Base-by-base conservation (phyloP, 2,113 vertebrate species). In the Diadophis punctatus region DNA sequence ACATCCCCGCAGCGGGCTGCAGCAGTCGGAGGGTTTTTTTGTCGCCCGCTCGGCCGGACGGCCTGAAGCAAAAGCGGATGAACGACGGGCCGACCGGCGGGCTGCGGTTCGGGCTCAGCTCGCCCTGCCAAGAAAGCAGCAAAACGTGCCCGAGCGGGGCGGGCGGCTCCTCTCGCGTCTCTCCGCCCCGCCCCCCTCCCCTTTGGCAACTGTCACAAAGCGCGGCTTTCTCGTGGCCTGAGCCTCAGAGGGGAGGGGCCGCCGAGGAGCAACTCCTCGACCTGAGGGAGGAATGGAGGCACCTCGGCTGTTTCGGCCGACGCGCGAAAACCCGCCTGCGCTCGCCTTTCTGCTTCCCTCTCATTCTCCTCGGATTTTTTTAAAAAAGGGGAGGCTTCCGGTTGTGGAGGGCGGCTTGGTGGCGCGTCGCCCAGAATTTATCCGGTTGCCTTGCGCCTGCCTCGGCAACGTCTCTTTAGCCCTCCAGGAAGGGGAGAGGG, bases 1-100 rank as follows among this genome's bases (percentile, higher is more conserved):
- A 97, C 98, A 99, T 99, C 98, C 98, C 98, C 96, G 88, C 95
- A 92, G 95, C 96, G 96, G 97, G 97, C 97, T 34, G 87, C 86
- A 53, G 95, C 94, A 87, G 84, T 34, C 87, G 43, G 93, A 34
- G 94, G 60, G 92, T 92, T 55, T 52, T 93, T 95, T 63, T 3
- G 11, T 63, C 27, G 10, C 0, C 58, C 58, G 58, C 58, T 63
- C 27, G 27, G 60, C 10, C n/a, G 3, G 94, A 90, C 68, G 90
- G 93, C 39, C 92, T 89, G 1, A 20, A 9, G n/a, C 90, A 10
- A 51, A 14, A 92, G 93, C 93, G 90, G 43, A 30, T 80, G 53
- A 86, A 25, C 89, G 63, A 55, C 27, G 86, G 91, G 91, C 88
- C 58, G 58, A 39, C 68, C 87, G 23, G 87, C 63, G 63, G 14